Base-by-base conservation (phyloP, 2,113 vertebrate species). In the Nannobrachium achirus region DNA sequence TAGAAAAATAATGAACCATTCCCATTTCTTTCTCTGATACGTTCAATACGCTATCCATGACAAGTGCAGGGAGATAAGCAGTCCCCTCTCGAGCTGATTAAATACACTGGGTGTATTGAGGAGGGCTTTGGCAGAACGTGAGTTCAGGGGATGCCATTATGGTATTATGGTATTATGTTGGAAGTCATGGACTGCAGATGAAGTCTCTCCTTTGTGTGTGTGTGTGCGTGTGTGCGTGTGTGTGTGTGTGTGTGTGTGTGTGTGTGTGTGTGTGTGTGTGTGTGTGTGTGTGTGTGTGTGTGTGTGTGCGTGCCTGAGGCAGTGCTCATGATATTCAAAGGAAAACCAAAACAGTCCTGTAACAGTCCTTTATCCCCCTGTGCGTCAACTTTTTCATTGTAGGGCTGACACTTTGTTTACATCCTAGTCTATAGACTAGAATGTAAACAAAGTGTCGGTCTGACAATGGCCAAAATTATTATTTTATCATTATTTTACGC, bases 1-100 rank as follows among this genome's bases (percentile, higher is more conserved):
- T 64, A 75, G 85, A 84, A 91, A n/a, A 91, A 92, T 92, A 93
- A 91, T 89, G 87, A 92, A 88, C 86, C 80, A 81, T 87, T 89
- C 83, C 83, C 78, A 81, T 88, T 86, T 84, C 78, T 86, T 79
- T 64, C 77, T 83, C 79, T 89, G 88, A 91, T 89, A 84, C 84
- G 81, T 91, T 90, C 86, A 89, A 88, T 88, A 83, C 64, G 78
- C 86, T 91, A 84, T 86, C 89, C 89, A 85, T 90, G 88, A 87
- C 88, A 89, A 90, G 88, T 80, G 88, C 84, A 77, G 58, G 73
- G 71, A 89, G 87, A 90, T 88, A 89, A 87, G 86, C 80, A 83
- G 86, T 81, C 81, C 75, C 79, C 81, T 87, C 87, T 89, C 78
- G 65, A 85, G 88, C 84, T 88, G 91, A 92, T 90, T 92, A 89